A percentile compares a stretch with the other conserved stretches of the same genome.
phyloP scores from a whole-genome alignment of 2,113 vertebrate species.

The Microcebus lehilahytsara region DNA sequence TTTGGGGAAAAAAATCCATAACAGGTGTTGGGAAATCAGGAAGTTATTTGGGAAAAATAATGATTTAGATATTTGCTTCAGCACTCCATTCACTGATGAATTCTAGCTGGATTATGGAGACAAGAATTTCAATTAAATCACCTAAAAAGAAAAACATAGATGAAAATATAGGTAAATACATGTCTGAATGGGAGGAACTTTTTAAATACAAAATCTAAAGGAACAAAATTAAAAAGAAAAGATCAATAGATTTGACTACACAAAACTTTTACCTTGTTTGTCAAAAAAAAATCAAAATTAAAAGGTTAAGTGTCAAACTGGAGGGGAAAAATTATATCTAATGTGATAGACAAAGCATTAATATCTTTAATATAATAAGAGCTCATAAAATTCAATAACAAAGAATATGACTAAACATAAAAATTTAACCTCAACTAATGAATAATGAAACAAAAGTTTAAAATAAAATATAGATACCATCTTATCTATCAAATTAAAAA shows the following conservation, averaged over 20 bases:
- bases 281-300: slow-evolving; percentile 9
- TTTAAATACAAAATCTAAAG: slow-evolving; percentile 5
- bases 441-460: not conserved
- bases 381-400: not conserved
- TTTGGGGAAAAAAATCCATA: not conserved
- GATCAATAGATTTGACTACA: not conserved
- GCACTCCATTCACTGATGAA: not conserved
- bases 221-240: not conserved
- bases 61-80: not conserved
- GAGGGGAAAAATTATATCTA: accelerated
- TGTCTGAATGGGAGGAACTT: not conserved
- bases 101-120: not conserved
- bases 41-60: not conserved
- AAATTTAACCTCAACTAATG: not conserved
- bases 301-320: not conserved
- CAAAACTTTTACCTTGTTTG: not conserved
- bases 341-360: not conserved
- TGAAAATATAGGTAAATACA: not conserved
- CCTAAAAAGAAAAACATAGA: not conserved
- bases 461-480: not conserved
- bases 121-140: not conserved
- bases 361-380: not conserved
- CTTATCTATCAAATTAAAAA: not conserved
- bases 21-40: not conserved
- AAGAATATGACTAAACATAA: not conserved